Percentiles rank a stretch among this genome's conserved stretches.
These are phyloP conservation scores for Actinernus sp. DNA, from an alignment of 92 coral and sea anemone species.

Conservation along the genomic window DNA sequence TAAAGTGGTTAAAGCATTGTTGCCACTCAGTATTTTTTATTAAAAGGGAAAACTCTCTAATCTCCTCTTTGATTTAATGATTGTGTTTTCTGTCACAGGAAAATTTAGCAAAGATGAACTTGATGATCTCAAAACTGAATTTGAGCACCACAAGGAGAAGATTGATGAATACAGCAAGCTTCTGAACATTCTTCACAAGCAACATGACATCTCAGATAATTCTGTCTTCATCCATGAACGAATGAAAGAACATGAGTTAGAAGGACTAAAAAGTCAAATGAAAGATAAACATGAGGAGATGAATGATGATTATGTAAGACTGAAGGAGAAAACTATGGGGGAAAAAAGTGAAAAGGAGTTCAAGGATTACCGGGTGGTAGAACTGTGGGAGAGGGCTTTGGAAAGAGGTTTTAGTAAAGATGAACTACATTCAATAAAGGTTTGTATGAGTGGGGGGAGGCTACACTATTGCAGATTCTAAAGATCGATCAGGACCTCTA, in stretches of 20 bases:
- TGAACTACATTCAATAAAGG: conserved; percentile 87
- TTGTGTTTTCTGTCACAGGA: too few species aligned
- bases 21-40: too few species aligned
- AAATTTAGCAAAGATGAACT: conserved; percentile 82
- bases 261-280: conserved; percentile 63
- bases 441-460: too few species aligned
- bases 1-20: too few species aligned
- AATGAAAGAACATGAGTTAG: conserved; percentile 54
- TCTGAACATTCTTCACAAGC: conserved; percentile 48
- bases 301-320: conserved; percentile 34
- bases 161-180: conserved; percentile 73
- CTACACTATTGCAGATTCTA: too few species aligned
- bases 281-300: conserved; percentile 57
- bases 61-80: too few species aligned
- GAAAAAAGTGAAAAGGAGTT: conserved; percentile 39
- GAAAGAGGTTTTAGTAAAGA: conserved; percentile 53
- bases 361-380: conserved; percentile 79
- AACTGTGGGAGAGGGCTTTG: conserved; percentile 87
- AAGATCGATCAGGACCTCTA: too few species aligned
- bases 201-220: conserved; percentile 80
- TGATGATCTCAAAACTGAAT: conserved; percentile 78
- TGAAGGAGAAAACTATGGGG: conserved; percentile 75
- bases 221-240: conserved; percentile 47
- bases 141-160: conserved; percentile 86
- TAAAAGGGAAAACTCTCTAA: too few species aligned